Evolutionary conservation across 2,797 vertebrate species (phyloP).

Genomic region (Anguilla obscura): DNA sequence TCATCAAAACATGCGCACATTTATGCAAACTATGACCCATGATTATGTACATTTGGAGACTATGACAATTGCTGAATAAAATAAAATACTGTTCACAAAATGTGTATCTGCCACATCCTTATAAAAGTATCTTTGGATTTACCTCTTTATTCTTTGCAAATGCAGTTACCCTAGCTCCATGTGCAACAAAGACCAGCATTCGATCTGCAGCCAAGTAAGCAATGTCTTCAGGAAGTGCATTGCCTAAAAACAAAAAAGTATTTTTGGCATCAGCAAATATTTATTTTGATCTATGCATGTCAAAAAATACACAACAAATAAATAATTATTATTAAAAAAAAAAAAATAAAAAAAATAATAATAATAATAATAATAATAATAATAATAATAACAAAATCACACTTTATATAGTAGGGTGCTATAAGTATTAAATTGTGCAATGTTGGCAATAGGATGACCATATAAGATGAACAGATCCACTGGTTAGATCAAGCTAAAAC

Average conservation of each 20-base stretch:
- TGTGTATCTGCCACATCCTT: background rate
- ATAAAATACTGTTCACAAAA: background rate
- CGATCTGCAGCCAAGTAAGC: conserved; percentile 84
- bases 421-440: background rate
- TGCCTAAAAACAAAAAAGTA: conserved; percentile 68
- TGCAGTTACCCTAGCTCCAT: conserved; percentile 76
- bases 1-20: too few relatives aligned
- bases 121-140: conserved; percentile 12
- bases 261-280: background rate
- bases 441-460: background rate
- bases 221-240: conserved; percentile 86
- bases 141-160: conserved; percentile 93
- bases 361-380: background rate
- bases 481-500: background rate
- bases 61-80: too few relatives aligned
- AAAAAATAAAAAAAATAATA: too few relatives aligned
- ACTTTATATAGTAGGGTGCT: background rate
- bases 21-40: too few relatives aligned
- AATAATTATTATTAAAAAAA: background rate
- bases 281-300: background rate
- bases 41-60: too few relatives aligned
- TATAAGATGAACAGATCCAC: background rate
- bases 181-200: conserved; percentile 86
- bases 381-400: background rate
- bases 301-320: background rate